A percentile compares a stretch with the other conserved stretches of the same genome.
phyloP scores from a whole-genome alignment of 1,140 invertebrate species.

The Colletes latitarsis region DNA sequence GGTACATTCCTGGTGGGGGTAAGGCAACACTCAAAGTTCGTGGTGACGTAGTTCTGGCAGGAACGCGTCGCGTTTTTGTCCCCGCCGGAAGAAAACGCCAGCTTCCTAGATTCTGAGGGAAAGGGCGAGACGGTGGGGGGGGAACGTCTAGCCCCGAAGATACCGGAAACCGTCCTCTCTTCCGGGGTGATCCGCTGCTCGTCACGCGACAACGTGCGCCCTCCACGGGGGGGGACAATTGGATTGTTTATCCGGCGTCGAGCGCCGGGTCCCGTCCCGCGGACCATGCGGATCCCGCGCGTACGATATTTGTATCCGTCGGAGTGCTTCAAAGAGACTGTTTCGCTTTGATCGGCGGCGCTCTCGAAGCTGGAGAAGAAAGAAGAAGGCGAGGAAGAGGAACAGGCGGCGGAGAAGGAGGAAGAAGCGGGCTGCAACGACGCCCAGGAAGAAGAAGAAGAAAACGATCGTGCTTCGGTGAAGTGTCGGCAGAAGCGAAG shows the following conservation, averaged over 20 bases:
- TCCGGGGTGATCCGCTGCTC: conserved; percentile 41
- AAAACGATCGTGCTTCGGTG: conserved; percentile 44
- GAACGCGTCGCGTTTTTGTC: conserved; percentile 77
- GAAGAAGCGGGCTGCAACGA: conserved; percentile 27
- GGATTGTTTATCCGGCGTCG: conserved; percentile 33
- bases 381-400: conserved; percentile 24
- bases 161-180: conserved; percentile 51
- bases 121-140: conserved; percentile 27
- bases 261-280: no score
- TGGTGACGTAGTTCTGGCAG: conserved; percentile 78
- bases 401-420: background rate
- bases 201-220: conserved; percentile 12
- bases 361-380: background rate
- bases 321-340: conserved; percentile 28
- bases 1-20: conserved; percentile 73
- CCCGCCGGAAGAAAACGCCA: conserved; percentile 69
- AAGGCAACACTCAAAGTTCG: conserved; percentile 78
- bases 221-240: conserved; percentile 4
- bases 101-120: conserved; percentile 33
- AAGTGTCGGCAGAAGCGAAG: conserved; percentile 47
- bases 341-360: conserved; percentile 38
- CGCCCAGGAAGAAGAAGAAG: conserved; percentile 30
- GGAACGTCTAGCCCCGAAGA: conserved; percentile 24
- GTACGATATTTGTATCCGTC: conserved; percentile 25
- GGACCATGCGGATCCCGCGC: conserved; percentile 45